These are phyloP conservation scores for Cryptophagus acutangulus DNA, from an alignment of 2,888 invertebrate genomes.

Conservation along the genomic window DNA sequence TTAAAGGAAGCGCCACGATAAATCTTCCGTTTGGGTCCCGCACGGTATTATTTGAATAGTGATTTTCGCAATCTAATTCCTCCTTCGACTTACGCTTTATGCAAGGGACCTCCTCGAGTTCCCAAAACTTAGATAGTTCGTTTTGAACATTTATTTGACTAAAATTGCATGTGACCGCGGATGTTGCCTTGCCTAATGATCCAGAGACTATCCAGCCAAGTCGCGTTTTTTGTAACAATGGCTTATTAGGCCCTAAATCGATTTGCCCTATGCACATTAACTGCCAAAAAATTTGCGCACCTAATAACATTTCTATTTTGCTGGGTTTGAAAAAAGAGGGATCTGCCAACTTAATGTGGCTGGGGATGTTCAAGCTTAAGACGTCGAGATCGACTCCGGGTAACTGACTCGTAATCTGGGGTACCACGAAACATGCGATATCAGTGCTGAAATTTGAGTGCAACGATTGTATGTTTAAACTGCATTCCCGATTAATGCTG, in stretches of 20 bases:
- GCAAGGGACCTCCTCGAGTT: slow-evolving; percentile 1
- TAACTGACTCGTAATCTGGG: no score
- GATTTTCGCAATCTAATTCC: slow-evolving; percentile 19
- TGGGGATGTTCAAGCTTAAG: slow-evolving; percentile 7
- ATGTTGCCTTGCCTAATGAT: not conserved
- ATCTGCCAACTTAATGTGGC: slow-evolving; percentile 17
- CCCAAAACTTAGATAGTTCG: slow-evolving; percentile 7
- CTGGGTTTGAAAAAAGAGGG: slow-evolving; percentile 13
- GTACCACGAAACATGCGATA: no score
- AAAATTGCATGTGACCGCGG: not conserved
- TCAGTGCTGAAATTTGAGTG: no score
- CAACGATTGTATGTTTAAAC: no score
- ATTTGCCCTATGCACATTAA: slow-evolving; percentile 11
- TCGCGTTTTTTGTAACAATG: not conserved
- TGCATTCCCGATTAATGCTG: no score
- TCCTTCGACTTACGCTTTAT: slow-evolving; percentile 3
- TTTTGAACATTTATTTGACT: slow-evolving; percentile 4
- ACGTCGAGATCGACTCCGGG: not conserved
- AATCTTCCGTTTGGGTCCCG: slow-evolving; percentile 6
- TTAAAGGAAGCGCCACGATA: slow-evolving; percentile 9
- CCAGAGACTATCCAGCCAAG: slow-evolving; percentile 6
- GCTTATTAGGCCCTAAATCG: slow-evolving; percentile 1
- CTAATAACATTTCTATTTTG: slow-evolving; percentile 19
- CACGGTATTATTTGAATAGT: slow-evolving; percentile 5
- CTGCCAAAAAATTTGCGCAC: slow-evolving; percentile 18